These are phyloP conservation scores for Malaclemys terrapin DNA, from an alignment of 2,113 vertebrate species.

Conservation along the genomic window DNA sequence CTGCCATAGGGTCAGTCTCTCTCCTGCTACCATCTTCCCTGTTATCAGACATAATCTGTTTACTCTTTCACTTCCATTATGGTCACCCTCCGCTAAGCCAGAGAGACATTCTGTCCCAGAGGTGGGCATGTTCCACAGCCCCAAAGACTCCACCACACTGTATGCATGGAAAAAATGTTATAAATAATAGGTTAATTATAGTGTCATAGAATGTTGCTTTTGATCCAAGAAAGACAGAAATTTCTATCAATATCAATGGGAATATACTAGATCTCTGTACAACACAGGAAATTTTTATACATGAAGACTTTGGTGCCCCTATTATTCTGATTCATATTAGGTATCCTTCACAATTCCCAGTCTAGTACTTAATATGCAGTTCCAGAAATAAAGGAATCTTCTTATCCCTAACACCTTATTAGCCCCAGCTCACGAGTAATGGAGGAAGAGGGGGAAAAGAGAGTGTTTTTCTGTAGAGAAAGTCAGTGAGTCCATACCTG, in stretches of 20 bases:
- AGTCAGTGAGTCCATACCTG: not conserved
- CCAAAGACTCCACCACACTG: not conserved
- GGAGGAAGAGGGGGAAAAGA: not conserved
- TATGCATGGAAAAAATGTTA: not conserved
- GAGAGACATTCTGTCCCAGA: not conserved
- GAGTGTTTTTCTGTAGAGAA: not conserved
- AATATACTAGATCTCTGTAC: not conserved
- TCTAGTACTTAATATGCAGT: not conserved
- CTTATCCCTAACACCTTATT: not conserved
- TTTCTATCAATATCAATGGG: not conserved
- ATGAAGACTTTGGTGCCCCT: not conserved
- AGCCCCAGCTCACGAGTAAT: accelerated
- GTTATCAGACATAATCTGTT: not conserved
- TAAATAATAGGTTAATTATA: not conserved
- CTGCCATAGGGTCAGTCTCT: not conserved
- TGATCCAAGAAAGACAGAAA: not conserved
- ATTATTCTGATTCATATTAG: not conserved
- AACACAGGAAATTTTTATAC: not conserved
- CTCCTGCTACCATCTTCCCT: not conserved
- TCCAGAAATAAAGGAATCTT: not conserved
- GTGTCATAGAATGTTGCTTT: not conserved
- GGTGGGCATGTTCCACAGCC: not conserved
- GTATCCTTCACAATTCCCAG: not conserved
- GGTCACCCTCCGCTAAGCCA: not conserved
- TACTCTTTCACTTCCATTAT: not conserved